Evolutionary conservation across 2,888 invertebrate genomes (phyloP).

Genomic region (Stenichneumon culpator): DNA sequence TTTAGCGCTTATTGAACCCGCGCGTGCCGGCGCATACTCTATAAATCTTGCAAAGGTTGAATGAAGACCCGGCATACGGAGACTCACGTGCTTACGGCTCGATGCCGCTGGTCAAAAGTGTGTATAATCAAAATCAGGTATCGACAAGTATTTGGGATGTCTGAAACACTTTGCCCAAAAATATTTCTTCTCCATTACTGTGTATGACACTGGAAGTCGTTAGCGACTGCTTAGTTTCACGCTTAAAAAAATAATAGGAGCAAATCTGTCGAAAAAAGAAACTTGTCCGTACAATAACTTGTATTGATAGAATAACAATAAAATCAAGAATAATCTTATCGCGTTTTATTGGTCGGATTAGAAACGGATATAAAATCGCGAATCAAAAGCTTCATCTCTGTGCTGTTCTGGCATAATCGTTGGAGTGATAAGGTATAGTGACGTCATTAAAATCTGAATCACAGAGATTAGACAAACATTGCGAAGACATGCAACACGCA

Average conservation of each 20-base stretch:
- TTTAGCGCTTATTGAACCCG: constrained; percentile 65
- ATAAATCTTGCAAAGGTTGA: constrained; percentile 66
- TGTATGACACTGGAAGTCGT: too few species aligned
- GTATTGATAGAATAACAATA: too few species aligned
- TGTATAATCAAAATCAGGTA: constrained; percentile 64
- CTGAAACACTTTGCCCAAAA: constrained; percentile 38
- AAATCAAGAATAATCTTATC: too few species aligned
- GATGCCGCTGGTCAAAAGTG: constrained; percentile 49
- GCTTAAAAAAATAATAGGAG: neutral
- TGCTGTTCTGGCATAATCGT: too few species aligned
- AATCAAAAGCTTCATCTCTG: neutral
- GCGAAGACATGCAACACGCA: too few species aligned
- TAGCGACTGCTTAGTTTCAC: neutral
- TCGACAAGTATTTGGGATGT: constrained; percentile 36
- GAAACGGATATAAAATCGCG: too few species aligned
- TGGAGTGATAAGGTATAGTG: too few species aligned
- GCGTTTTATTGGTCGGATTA: too few species aligned
- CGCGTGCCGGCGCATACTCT: constrained; percentile 63
- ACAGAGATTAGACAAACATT: too few species aligned
- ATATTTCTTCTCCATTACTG: neutral
- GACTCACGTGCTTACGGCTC: constrained; percentile 33
- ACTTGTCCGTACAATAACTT: too few species aligned
- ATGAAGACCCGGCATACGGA: constrained; percentile 51
- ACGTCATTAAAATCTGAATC: too few species aligned
- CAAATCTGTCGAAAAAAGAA: too few species aligned